Evolutionary conservation across 2,888 invertebrate genomes (phyloP).

Genomic region (Pardosa pseudoannulata): DNA sequence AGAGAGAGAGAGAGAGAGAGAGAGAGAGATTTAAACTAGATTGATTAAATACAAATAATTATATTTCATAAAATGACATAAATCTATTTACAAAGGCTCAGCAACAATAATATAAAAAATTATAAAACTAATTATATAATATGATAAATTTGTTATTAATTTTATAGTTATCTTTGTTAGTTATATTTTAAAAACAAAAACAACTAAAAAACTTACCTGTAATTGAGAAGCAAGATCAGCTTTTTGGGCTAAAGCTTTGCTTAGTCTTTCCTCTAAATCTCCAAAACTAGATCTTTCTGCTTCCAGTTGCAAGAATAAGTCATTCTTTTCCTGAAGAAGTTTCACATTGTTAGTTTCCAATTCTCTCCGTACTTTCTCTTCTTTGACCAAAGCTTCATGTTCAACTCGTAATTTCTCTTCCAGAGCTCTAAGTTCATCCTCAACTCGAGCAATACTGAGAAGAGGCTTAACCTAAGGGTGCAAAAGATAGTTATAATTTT

Average conservation of each 20-base stretch:
- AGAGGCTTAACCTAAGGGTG: constrained; percentile 93
- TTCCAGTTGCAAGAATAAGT: constrained; percentile 90
- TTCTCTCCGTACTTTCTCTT: constrained; percentile 97
- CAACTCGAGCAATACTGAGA: constrained; percentile 98
- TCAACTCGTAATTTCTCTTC: constrained; percentile 98
- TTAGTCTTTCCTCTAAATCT: constrained; percentile 94
- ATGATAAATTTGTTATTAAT: no score
- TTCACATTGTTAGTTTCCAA: constrained; percentile 95
- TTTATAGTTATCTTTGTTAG: no score
- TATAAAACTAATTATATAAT: no score
- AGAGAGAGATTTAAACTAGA: no score
- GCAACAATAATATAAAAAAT: no score
- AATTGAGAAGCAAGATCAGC: constrained; percentile 96
- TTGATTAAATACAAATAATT: no score
- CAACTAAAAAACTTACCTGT: constrained; percentile 83
- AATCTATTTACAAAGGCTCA: no score
- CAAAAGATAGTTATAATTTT: no score
- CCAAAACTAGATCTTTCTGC: constrained; percentile 94
- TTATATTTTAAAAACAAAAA: no score
- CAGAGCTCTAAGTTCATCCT: constrained; percentile 98
- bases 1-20: no score
- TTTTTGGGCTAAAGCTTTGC: constrained; percentile 96
- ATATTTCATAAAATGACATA: no score
- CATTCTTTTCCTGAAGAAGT: constrained; percentile 95
- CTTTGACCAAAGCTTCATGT: constrained; percentile 94